These are phyloP conservation scores for Acipenser oxyrinchus DNA, from an alignment of 2,797 vertebrate species.

Conservation along the genomic window DNA sequence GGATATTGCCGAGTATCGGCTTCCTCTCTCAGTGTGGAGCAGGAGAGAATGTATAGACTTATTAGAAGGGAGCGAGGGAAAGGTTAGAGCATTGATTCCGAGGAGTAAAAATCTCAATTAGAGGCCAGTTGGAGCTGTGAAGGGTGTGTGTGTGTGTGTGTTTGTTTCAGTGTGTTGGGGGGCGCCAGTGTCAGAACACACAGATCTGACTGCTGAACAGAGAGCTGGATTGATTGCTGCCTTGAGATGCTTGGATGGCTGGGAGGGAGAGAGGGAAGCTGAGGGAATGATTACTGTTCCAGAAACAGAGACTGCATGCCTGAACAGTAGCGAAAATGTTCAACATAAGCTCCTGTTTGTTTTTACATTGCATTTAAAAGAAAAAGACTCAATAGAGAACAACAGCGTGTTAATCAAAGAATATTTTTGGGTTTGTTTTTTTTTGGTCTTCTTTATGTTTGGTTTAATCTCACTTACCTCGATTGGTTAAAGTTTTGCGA, in stretches of 20 bases:
- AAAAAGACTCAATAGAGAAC: too few species aligned
- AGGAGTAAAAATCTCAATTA: slow-evolving; percentile 42
- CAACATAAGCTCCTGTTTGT: slow-evolving; percentile 5
- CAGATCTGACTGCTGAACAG: slow-evolving; percentile 14
- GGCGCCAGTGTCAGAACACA: background rate
- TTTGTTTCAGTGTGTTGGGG: background rate
- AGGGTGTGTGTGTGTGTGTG: slow-evolving; percentile 4
- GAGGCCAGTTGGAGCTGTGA: slow-evolving; percentile 29
- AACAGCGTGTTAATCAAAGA: too few species aligned
- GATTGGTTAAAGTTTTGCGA: too few species aligned
- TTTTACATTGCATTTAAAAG: background rate
- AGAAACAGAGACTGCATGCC: slow-evolving; percentile 16
- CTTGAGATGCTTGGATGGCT: slow-evolving; percentile 18
- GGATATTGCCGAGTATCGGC: slow-evolving; percentile 19
- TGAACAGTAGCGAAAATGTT: slow-evolving; percentile 18
- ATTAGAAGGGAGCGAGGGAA: slow-evolving; percentile 33
- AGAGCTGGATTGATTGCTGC: slow-evolving; percentile 6
- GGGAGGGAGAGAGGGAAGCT: slow-evolving; percentile 9
- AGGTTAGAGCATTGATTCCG: slow-evolving; percentile 53
- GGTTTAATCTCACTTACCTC: too few species aligned
- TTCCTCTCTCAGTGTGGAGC: slow-evolving; percentile 17
- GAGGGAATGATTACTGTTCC: slow-evolving; percentile 21
- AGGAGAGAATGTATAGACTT: slow-evolving; percentile 26
- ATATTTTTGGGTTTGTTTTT: too few species aligned
- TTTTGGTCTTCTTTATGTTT: too few species aligned